Evolutionary conservation across 2,888 invertebrate genomes (phyloP), one percentile per base, ranked within the genome.

Genomic region (Trisateles emortualis): DNA sequence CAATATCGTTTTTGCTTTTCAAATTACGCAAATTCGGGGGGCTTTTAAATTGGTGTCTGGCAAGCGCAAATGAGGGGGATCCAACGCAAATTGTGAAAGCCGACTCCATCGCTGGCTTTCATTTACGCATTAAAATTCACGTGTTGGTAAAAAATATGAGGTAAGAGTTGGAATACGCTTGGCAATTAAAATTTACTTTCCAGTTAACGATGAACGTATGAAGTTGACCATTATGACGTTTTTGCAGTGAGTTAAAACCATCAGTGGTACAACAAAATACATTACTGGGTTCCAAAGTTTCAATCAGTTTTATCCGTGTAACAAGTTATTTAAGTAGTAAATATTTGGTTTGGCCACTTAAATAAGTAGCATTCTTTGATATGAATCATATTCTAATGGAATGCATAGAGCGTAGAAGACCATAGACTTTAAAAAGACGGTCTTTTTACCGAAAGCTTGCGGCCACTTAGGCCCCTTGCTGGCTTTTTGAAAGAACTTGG

Each of bases 101-200:
- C 68, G 64, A 79, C 76, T 79, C 62, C 64, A 71, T 70, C 64
- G 67, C 70, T 67, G 55, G 74, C 70, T 72, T 72, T 72, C 68
- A 77, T 72, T 71, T 68, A 58, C 68, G 64, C 71, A 76, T 78
- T 75, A 78, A 80, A 75, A 70, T 81, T 78, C 68, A 74, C 65
- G 68, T 68, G 66, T 66, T 60, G 54, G 55, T 53, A 68, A 65
- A 63, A 74, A 74, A 72, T 72, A 74, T 64, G 59, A 68, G 39
- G 52, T 47, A 51, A 49, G 50, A 67, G 42, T 44, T 48, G 35
- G 55, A 67, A 63, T 62, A 52, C 40, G 54, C 10, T 26, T 46
- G 40, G 45, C 41, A 56, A 62, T 59, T 61, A 60, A 58, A 68
- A 65, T 53, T 53, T 39, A 68, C 39, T 52, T 56, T 42, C 24